Evolutionary conservation across 2,888 invertebrate genomes (phyloP), one percentile per base, ranked within the genome.

Genomic region (Erpobdella octoculata): DNA sequence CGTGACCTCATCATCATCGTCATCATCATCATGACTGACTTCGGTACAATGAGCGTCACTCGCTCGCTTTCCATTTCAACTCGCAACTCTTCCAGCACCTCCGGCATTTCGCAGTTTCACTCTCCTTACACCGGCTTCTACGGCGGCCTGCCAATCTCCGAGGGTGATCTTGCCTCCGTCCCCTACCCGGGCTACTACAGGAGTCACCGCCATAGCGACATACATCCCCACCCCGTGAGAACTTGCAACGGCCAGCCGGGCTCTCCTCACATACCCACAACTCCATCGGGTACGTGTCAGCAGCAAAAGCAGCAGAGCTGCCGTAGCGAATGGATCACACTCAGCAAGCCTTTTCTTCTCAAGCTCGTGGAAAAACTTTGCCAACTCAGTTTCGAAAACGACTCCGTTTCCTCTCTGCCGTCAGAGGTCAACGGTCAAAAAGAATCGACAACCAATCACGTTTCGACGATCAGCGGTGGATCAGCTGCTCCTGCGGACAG

Each of bases 281-380:
- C n/a, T n/a, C 31, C 31, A 28, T 28, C 15, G 31, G 33, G 31
- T 53, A 53, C 21, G 33, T 25, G 46, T 35, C 38, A 67, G 25
- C 33, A 38, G 9, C 67, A 37, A n/a, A n/a, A 41, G 5, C 25
- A 41, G n/a, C 21, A 21, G 12, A 28, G 28, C 6, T 31, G 48
- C 21, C 33, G 48, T n/a, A 35, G 71, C 15, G 73, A 73, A 48
- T 73, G 73, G 73, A 65, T 73, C n/a, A 66, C 71, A 12, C 61
- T 73, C 15, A 73, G 73, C 68, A 73, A 73, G 67, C 46, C 73
- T 18, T 61, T 73, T 28, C 59, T 73, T 12, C 61, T 73, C 65
- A 62, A 64, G 21, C 61, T 73, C 5, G 71, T 73, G 21, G 73
- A 73, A 65, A 71, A 70, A 36, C 48, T 73, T 4, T 73, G 73